Base-by-base conservation (phyloP, 2,888 invertebrate species). In the Drosophila pullipes region DNA sequence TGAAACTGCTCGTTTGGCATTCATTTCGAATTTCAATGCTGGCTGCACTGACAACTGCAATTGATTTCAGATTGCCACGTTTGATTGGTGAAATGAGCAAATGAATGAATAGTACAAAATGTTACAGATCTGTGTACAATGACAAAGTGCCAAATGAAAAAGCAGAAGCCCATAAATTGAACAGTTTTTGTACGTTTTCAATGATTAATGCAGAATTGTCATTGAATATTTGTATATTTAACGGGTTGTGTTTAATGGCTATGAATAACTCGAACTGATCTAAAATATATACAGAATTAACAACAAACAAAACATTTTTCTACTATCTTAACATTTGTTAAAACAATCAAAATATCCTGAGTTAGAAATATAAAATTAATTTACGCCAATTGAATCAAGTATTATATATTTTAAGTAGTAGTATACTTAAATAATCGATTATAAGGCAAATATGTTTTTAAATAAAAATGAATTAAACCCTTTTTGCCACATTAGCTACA, bases 91-190 rank as follows among this genome's bases (percentile, higher is more conserved):
- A 78, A 58, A 64, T 71, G 62, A 55, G 39, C 67, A 76, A 78
- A 55, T 78, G 60, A 73, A 69, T 68, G 67, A 59, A 65, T 74
- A 49, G 72, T 71, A 64, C 82, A 55, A 62, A 60, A 35, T 57
- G 35, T 53, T n/a, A 16, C 66, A 60, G 85, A 87, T 79, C 78
- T 60, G 57, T 77, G 74, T 69, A 58, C 74, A 74, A 83, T 82
- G 71, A 69, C 81, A 50, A 66, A 72, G 68, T 63, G 35, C 33
- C 74, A 86, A 88, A 80, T 74, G 69, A 63, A 68, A 74, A 68
- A 68, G 49, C 47, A 52, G 59, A 64, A 78, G 52, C 67, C 52
- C 37, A 79, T 70, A 71, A 85, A 83, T 88, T 83, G 71, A 74
- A 74, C 55, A 37, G 35, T 61, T 69, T 82, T 85, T 79, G 76